Conservation (phyloP, 2,888 invertebrate species). For the Cryptus armator region DNA sequence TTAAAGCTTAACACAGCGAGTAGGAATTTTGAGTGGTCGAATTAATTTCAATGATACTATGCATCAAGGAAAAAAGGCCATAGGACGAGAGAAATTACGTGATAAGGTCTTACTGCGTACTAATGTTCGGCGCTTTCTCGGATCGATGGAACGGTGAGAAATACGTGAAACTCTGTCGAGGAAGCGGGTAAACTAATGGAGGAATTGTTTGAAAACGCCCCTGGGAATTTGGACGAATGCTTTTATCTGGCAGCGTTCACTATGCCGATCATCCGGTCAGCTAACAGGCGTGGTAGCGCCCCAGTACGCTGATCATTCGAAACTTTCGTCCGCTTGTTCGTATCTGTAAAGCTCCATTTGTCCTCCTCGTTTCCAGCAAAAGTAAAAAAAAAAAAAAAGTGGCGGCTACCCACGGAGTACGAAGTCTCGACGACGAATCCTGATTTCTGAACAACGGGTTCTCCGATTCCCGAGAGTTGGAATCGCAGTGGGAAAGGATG, state of each 20-base stretch:
- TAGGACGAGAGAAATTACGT: neutral
- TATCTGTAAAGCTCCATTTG: slow-evolving; percentile 14
- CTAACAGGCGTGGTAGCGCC: slow-evolving; percentile 38
- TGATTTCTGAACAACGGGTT: slow-evolving; percentile 34
- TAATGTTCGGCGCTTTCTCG: neutral
- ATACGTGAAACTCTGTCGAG: slow-evolving; percentile 30
- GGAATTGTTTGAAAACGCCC: slow-evolving; percentile 62
- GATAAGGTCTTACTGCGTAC: neutral
- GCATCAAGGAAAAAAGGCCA: neutral
- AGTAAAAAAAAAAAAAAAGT: neutral
- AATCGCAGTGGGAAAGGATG: neutral
- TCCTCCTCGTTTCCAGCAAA: neutral
- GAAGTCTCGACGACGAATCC: slow-evolving; percentile 30
- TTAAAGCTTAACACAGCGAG: neutral
- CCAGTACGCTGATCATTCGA: slow-evolving; percentile 27
- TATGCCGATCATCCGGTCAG: slow-evolving; percentile 37
- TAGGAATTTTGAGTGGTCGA: neutral
- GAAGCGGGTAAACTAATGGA: slow-evolving; percentile 47
- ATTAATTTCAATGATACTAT: neutral
- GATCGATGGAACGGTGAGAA: neutral
- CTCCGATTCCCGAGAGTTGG: slow-evolving; percentile 13
- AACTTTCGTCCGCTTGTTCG: slow-evolving; percentile 49
- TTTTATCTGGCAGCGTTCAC: slow-evolving; percentile 35
- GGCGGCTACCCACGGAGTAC: neutral
- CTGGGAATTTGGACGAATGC: slow-evolving; percentile 49